Percentiles rank a stretch among this genome's conserved stretches.
These are phyloP conservation scores for Apostichopus californicus DNA, from an alignment of 35 echinoderm and acorn worm genomes.

Conservation along the genomic window DNA sequence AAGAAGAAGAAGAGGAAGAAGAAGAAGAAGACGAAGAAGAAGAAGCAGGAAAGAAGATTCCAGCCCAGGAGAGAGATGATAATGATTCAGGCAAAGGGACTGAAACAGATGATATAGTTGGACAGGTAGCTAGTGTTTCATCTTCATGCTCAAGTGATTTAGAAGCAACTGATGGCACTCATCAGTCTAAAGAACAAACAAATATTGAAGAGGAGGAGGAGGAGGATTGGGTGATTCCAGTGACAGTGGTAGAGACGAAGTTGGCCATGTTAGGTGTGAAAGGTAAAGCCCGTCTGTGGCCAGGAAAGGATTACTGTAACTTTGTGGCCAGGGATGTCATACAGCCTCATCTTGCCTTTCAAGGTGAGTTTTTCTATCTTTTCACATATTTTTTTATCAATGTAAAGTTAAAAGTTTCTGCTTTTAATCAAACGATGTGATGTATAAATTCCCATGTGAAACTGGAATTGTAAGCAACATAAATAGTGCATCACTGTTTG, in stretches of 20 bases:
- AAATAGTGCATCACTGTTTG: too few relatives aligned
- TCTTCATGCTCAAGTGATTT: neutral
- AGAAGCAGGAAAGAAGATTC: neutral
- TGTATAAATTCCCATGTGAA: too few relatives aligned
- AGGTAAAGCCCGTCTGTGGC: conserved; percentile 79
- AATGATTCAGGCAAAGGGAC: neutral
- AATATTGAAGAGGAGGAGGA: neutral
- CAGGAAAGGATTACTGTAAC: conserved; percentile 96
- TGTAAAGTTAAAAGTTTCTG: too few relatives aligned
- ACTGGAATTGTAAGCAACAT: too few relatives aligned
- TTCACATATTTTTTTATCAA: too few relatives aligned
- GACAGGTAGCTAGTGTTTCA: neutral
- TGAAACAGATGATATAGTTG: neutral
- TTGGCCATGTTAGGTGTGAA: conserved; percentile 65
- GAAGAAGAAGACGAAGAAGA: neutral
- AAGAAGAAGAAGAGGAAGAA: neutral
- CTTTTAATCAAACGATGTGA: too few relatives aligned
- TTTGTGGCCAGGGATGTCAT: conserved; percentile 83
- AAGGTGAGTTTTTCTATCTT: conserved; percentile 56
- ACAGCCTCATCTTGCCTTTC: conserved; percentile 74
- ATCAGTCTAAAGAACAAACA: neutral
- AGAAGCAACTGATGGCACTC: neutral
- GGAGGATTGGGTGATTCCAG: neutral
- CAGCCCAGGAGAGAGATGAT: neutral
- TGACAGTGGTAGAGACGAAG: conserved; percentile 69